Conservation (phyloP, 2,113 vertebrate species). For the Mustela nigripes region DNA sequence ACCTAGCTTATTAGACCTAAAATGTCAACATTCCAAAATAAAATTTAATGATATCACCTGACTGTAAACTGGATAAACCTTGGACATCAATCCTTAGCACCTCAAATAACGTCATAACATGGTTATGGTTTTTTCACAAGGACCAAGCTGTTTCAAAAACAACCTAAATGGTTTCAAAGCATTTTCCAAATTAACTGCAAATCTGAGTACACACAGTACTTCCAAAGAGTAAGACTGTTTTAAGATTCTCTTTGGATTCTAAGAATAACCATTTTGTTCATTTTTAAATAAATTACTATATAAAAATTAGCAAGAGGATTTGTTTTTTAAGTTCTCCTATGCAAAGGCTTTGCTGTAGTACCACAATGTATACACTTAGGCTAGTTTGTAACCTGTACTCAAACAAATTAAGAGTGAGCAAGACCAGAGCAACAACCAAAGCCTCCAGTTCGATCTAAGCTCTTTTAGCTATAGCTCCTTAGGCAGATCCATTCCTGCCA, state of each 20-base stretch:
- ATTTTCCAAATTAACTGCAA: slow-evolving; percentile 8
- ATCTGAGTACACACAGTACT: slow-evolving; percentile 15
- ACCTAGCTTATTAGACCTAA: slow-evolving; percentile 38
- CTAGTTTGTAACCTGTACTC: background rate
- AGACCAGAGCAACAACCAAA: background rate
- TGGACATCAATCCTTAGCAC: background rate
- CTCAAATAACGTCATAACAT: background rate
- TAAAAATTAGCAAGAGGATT: background rate
- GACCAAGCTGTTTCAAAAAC: slow-evolving; percentile 38
- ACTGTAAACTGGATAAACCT: slow-evolving; percentile 40
- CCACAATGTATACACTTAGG: background rate
- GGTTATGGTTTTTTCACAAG: background rate
- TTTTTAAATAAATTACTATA: slow-evolving; percentile 45
- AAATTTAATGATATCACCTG: slow-evolving; percentile 53
- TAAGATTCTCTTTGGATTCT: slow-evolving; percentile 48
- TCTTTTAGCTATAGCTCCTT: background rate
- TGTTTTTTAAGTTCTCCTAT: background rate
- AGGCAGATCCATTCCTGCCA: background rate
- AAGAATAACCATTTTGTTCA: slow-evolving; percentile 40
- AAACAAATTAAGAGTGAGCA: background rate
- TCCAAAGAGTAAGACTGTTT: background rate
- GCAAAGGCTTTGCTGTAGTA: slow-evolving; percentile 10
- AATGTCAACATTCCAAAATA: slow-evolving; percentile 34
- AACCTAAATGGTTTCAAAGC: slow-evolving; percentile 10
- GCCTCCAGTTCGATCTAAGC: background rate